These are phyloP conservation scores for Drosophila truncata DNA, from an alignment of 1,140 invertebrate species.

Conservation along the genomic window DNA sequence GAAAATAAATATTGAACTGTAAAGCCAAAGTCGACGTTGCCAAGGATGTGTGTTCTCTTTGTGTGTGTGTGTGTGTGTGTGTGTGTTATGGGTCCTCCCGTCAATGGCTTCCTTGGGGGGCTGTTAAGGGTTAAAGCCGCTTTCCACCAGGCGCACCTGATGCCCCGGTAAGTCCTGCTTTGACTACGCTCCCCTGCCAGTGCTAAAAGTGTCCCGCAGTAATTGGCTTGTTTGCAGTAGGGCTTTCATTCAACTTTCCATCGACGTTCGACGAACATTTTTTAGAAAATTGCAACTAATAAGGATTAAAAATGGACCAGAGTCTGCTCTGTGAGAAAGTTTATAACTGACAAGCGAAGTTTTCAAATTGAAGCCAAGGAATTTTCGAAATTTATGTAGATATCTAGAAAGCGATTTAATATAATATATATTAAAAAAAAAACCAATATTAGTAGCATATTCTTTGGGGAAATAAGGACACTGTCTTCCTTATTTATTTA, in stretches of 20 bases:
- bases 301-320: neutral
- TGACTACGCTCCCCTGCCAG: slow-evolving; percentile 19
- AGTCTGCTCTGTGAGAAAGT: neutral
- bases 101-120: slow-evolving; percentile 24
- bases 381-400: too few relatives aligned
- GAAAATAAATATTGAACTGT: slow-evolving; percentile 85
- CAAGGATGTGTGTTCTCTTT: slow-evolving; percentile 46
- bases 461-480: neutral
- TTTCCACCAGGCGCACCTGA: slow-evolving; percentile 26
- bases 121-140: slow-evolving; percentile 53
- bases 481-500: neutral
- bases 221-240: slow-evolving; percentile 64
- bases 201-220: slow-evolving; percentile 47
- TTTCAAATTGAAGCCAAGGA: too few relatives aligned
- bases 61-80: slow-evolving; percentile 16
- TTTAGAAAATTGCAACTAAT: slow-evolving; percentile 10
- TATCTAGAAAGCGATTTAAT: too few relatives aligned
- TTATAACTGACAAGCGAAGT: neutral
- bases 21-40: slow-evolving; percentile 81
- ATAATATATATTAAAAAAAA: neutral
- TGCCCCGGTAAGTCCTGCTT: slow-evolving; percentile 38
- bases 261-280: slow-evolving; percentile 14
- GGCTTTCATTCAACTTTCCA: slow-evolving; percentile 37
- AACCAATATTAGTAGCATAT: neutral
- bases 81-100: slow-evolving; percentile 1